Conservation (phyloP, 2,797 vertebrate genomes). For the Gobionotothen gibberifrons region DNA sequence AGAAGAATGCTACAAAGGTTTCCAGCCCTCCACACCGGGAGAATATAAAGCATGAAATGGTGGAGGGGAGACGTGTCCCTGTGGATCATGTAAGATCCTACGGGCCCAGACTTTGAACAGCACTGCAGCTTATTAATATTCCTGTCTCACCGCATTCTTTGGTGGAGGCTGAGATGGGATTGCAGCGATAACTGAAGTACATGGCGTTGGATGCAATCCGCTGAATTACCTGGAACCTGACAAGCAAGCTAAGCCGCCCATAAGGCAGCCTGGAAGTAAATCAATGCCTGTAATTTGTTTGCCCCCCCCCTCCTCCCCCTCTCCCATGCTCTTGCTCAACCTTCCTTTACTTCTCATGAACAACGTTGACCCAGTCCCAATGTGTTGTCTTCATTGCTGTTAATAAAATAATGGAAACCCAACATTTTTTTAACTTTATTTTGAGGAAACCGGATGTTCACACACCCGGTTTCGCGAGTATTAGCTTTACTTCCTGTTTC, state of each 20-base stretch:
- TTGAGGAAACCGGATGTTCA: no score
- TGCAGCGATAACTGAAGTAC: conserved; percentile 79
- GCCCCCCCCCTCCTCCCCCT: conserved; percentile 41
- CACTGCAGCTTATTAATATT: conserved; percentile 81
- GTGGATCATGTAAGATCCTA: conserved; percentile 60
- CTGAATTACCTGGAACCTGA: conserved; percentile 83
- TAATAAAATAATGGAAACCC: conserved; percentile 54
- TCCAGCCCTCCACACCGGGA: conserved; percentile 40
- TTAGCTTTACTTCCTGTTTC: no score
- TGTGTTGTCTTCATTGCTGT: conserved; percentile 59
- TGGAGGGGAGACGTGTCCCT: conserved; percentile 54
- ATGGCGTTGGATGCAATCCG: conserved; percentile 73
- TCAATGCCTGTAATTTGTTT: conserved; percentile 76
- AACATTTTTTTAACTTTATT: background rate
- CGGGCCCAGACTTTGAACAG: conserved; percentile 55
- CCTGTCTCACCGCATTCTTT: conserved; percentile 74
- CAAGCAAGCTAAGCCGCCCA: conserved; percentile 74
- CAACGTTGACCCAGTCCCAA: conserved; percentile 59
- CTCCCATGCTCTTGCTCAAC: conserved; percentile 2
- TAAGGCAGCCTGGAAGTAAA: conserved; percentile 73
- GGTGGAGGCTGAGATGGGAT: conserved; percentile 78
- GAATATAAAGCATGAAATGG: conserved; percentile 63
- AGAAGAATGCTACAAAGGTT: conserved; percentile 47
- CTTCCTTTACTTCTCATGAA: conserved; percentile 39
- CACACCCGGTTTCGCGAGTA: no score